These are phyloP conservation scores for Cepaea nemoralis DNA, from an alignment of 1,140 invertebrate species.

Conservation along the genomic window DNA sequence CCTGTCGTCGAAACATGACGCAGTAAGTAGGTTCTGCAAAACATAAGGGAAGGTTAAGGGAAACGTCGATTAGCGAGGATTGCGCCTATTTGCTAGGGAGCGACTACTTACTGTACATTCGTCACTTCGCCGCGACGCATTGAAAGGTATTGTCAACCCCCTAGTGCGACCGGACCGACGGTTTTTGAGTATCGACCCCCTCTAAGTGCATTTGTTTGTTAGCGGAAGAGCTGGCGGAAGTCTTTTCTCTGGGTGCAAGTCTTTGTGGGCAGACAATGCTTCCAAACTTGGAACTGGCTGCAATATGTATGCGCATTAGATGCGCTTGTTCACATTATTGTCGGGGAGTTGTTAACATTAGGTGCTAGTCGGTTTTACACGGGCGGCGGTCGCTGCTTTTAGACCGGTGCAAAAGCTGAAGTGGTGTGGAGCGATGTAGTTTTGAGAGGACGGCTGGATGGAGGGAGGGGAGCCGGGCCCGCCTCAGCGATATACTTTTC, in stretches of 20 bases:
- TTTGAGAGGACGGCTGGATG: no score
- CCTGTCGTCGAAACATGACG: no score
- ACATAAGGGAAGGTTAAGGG: no score
- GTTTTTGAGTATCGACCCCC: not conserved
- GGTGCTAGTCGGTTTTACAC: no score
- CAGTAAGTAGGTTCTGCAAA: no score
- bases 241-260: slow-evolving; percentile 21
- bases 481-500: no score
- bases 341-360: not conserved
- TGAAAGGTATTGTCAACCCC: not conserved
- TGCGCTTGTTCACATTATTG: not conserved
- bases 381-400: no score
- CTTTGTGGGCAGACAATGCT: not conserved
- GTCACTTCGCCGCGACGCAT: not conserved
- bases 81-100: no score
- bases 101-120: not conserved
- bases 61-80: no score
- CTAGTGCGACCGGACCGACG: not conserved
- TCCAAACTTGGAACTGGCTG: not conserved
- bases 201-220: slow-evolving; percentile 32
- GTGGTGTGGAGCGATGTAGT: no score
- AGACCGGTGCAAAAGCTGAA: no score
- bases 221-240: slow-evolving; percentile 25
- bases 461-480: no score
- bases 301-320: not conserved